Evolutionary conservation across 2,888 invertebrate genomes (phyloP), one percentile per base, ranked within the genome.

Genomic region (Aricia artaxerxes): DNA sequence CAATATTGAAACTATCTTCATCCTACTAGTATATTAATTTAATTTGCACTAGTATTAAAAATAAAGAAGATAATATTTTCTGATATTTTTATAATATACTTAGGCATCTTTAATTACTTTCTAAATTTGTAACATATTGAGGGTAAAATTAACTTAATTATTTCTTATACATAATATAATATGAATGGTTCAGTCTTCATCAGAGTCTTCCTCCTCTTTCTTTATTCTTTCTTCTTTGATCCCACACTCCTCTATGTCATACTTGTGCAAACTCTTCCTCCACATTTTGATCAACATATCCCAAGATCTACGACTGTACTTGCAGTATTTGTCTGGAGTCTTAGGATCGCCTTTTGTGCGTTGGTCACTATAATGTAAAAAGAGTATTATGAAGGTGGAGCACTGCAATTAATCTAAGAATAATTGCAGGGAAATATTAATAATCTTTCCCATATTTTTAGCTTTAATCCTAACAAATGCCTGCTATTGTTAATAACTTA

Each of bases 251-350:
- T 85, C 84, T 53, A 96, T 95, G 89, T 98, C 98, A 95, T 96
- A 98, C 81, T 95, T 94, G 88, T 99, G 99, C 75, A 99, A 93
- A 83, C 97, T 95, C 85, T 97, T 96, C 78, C 98, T 96, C 99
- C 99, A 99, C 80, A 97, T 95, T 88, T 96, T 97, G 0, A 99
- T 96, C 83, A 98, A 95, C 49, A 97, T 97, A 89, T 99, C 99
- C 97, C 98, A 99, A 13, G 97, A 98, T 83, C 99, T 95, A 72
- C 99, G 96, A 84, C 98, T 98, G 90, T 97, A 98, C 91, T 98
- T 98, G 44, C 95, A 88, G 86, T 96, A 95, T 91, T 98, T 99
- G 84, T 98, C 97, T 4, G 99, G 99, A 1, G 99, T 99, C 85
- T 95, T 95, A 1, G 99, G 99, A 91, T 99, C 97, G 4, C 96